phyloP scores from a whole-genome alignment of 2,797 vertebrate genomes.

The Jordanella pulchra region DNA sequence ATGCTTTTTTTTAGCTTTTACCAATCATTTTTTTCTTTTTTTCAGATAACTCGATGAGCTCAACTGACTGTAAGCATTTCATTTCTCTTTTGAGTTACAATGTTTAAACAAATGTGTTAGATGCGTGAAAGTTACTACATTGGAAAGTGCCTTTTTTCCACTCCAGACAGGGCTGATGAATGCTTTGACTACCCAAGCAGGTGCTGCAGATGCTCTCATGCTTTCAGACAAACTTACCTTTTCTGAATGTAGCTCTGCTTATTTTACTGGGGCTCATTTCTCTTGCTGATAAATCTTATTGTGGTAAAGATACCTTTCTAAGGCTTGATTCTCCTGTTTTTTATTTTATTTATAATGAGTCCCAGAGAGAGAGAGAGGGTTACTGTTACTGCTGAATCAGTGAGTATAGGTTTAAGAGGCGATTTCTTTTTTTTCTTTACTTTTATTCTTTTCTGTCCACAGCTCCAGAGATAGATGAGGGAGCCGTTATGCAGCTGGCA shows the following conservation, averaged over 20 bases:
- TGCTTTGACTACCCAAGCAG: conserved; percentile 52
- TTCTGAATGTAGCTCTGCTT: conserved; percentile 32
- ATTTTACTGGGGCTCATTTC: conserved; percentile 46
- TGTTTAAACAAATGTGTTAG: conserved; percentile 15
- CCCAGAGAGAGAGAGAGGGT: conserved; percentile 60
- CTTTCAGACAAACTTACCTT: conserved; percentile 46
- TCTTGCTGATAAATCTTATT: conserved; percentile 60
- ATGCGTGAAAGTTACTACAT: conserved; percentile 19
- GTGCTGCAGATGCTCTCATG: conserved; percentile 56
- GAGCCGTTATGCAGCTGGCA: conserved; percentile 95
- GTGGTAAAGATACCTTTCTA: conserved; percentile 40
- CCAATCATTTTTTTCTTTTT: conserved; percentile 23
- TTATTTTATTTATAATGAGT: conserved; percentile 70
- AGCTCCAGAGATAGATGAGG: conserved; percentile 97
- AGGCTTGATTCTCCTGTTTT: conserved; percentile 32
- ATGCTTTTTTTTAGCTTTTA: conserved; percentile 1
- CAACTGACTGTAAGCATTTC: conserved; percentile 89
- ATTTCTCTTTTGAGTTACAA: conserved; percentile 29
- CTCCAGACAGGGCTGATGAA: conserved; percentile 40
- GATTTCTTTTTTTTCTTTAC: conserved; percentile 36
- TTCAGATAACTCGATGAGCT: conserved; percentile 89
- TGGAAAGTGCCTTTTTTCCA: conserved; percentile 41
- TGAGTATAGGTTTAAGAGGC: conserved; percentile 48
- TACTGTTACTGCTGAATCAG: conserved; percentile 51
- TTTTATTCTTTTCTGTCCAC: conserved; percentile 39